A percentile compares a stretch with the other conserved stretches of the same genome.
Evolutionary conservation across 2,113 vertebrate species (phyloP).

Genomic region (Tragelaphus buxtoni): DNA sequence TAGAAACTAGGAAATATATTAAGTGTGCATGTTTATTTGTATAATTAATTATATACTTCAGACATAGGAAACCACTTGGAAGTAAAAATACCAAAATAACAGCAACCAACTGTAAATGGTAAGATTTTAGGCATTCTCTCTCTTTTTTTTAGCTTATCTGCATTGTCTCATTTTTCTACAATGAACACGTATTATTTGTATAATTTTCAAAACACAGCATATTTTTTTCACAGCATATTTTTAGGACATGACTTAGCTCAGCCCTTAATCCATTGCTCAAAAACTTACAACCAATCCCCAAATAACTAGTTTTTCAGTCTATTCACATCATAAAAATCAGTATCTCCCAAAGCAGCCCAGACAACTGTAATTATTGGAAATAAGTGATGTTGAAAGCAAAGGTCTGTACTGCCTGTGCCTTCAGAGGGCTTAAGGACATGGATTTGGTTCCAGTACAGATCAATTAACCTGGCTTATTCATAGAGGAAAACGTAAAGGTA

Average conservation of each 20-base stretch:
- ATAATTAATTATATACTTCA: neutral
- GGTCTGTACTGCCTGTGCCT: constrained; percentile 1
- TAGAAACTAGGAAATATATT: neutral
- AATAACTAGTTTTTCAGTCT: constrained; percentile 8
- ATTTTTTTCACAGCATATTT: neutral
- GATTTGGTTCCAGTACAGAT: constrained; percentile 3
- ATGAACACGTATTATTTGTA: neutral
- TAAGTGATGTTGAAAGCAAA: constrained; percentile 34
- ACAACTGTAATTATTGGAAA: constrained; percentile 36
- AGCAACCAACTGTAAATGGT: neutral
- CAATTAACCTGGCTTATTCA: constrained; percentile 52
- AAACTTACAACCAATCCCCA: neutral
- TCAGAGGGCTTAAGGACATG: constrained; percentile 6
- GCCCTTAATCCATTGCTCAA: neutral
- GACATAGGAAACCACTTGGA: neutral
- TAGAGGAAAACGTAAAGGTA: constrained; percentile 19
- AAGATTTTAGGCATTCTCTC: neutral
- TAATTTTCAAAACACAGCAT: constrained; percentile 2
- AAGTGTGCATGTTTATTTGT: neutral
- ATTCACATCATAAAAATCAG: constrained; percentile 1
- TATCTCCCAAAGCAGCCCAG: neutral
- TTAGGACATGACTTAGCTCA: neutral
- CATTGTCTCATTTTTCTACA: constrained; percentile 12
- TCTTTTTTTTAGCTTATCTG: neutral
- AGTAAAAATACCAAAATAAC: neutral